A percentile compares a stretch with the other conserved stretches of the same genome.
Evolutionary conservation across 1,140 invertebrate species (phyloP).

Genomic region (Yoshiicerus persimilis): DNA sequence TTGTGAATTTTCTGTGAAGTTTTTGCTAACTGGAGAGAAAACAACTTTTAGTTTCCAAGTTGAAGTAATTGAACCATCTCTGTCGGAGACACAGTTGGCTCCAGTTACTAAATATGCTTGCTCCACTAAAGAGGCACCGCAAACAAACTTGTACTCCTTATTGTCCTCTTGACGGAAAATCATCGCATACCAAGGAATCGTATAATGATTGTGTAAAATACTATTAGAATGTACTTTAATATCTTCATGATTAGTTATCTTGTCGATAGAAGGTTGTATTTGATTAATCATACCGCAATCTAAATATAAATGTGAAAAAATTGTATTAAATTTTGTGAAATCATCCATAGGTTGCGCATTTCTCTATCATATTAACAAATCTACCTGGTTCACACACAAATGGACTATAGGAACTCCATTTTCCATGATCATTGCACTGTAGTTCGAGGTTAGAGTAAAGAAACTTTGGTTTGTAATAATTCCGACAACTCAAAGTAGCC

Average conservation of each 20-base stretch:
- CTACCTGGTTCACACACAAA: slow-evolving; percentile 11
- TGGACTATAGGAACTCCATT: neutral
- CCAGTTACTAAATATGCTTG: neutral
- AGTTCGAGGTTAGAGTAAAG: neutral
- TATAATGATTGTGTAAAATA: neutral
- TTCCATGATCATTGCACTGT: slow-evolving; percentile 16
- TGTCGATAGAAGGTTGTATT: neutral
- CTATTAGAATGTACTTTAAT: neutral
- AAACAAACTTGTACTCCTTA: neutral
- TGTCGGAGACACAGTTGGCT: neutral
- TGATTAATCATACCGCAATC: slow-evolving; percentile 19
- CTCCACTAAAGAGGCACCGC: neutral
- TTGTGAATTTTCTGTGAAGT: neutral
- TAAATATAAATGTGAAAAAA: neutral
- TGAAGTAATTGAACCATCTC: neutral
- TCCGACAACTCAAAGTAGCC: neutral
- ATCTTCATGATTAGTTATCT: neutral
- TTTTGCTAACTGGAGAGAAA: neutral
- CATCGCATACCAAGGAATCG: neutral
- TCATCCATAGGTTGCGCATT: neutral
- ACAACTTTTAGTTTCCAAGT: neutral
- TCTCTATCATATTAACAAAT: no score
- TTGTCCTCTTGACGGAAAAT: neutral
- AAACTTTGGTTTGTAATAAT: slow-evolving; percentile 7
- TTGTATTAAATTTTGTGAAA: neutral